These are phyloP conservation scores for Rallus crepitans DNA, from an alignment of 2,797 vertebrate genomes.

Conservation along the genomic window DNA sequence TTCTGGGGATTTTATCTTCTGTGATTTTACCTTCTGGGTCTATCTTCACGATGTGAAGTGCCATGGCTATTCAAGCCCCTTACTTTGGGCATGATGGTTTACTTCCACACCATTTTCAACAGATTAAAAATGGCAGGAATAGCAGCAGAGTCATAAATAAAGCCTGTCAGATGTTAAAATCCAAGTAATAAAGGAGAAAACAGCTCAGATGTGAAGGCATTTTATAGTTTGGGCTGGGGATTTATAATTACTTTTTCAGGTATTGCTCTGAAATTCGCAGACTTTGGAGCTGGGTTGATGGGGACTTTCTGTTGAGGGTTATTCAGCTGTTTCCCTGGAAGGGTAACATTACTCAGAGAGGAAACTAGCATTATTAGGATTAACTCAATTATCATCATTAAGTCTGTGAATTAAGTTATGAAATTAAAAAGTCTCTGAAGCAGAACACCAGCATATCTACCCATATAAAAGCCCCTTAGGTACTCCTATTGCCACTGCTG, in stretches of 20 bases:
- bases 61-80: not conserved
- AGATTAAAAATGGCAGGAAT: not conserved
- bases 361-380: not conserved
- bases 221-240: not conserved
- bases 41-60: not conserved
- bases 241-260: not conserved
- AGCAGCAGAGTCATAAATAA: not conserved
- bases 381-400: not conserved
- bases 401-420: not conserved
- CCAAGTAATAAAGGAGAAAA: not conserved
- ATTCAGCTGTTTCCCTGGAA: not conserved
- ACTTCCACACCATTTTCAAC: not conserved
- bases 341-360: not conserved
- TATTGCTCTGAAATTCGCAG: not conserved
- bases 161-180: not conserved
- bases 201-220: not conserved
- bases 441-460: not conserved
- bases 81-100: not conserved
- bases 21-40: not conserved
- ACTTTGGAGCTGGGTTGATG: not conserved
- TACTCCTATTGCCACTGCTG: not conserved
- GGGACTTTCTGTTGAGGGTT: not conserved
- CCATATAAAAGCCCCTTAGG: not conserved
- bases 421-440: not conserved
- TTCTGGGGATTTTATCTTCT: not conserved